phyloP scores from a whole-genome alignment of 2,797 vertebrate genomes.

The Hipposideros larvatus region DNA sequence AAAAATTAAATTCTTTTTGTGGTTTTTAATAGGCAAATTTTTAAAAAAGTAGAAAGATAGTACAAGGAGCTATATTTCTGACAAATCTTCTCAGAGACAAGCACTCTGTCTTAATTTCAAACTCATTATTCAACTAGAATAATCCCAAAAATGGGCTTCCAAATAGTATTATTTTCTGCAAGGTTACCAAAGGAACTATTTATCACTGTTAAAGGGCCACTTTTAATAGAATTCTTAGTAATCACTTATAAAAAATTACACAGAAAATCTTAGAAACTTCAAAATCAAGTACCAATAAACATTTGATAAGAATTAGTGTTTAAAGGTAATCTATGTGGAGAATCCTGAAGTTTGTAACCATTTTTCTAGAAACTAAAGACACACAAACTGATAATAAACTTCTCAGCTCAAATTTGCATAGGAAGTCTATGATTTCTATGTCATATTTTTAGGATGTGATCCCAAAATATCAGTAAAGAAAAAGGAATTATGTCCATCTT shows the following conservation, averaged over 20 bases:
- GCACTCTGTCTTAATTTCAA: constrained; percentile 71
- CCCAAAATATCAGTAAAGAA: neutral
- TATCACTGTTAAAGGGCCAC: constrained; percentile 30
- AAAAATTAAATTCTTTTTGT: constrained; percentile 54
- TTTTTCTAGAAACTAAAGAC: constrained; percentile 5
- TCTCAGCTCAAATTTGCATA: neutral
- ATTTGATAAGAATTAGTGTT: constrained; percentile 34
- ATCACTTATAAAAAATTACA: constrained; percentile 38
- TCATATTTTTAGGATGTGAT: constrained; percentile 9
- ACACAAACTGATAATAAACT: neutral
- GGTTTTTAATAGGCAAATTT: neutral
- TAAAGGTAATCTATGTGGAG: constrained; percentile 10
- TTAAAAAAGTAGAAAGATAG: constrained; percentile 8
- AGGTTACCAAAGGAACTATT: constrained; percentile 60
- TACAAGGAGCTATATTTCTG: constrained; percentile 54
- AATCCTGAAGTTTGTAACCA: neutral
- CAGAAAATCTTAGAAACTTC: neutral
- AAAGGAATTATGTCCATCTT: neutral
- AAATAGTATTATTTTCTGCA: constrained; percentile 59
- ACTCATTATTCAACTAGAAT: constrained; percentile 79
- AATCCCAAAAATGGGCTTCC: constrained; percentile 76
- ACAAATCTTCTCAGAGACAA: constrained; percentile 77
- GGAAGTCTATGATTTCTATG: neutral
- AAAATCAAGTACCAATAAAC: constrained; percentile 48
- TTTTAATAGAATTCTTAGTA: constrained; percentile 67